These are phyloP conservation scores for Archips crataeganus DNA, from an alignment of 2,888 invertebrate genomes.

Conservation along the genomic window DNA sequence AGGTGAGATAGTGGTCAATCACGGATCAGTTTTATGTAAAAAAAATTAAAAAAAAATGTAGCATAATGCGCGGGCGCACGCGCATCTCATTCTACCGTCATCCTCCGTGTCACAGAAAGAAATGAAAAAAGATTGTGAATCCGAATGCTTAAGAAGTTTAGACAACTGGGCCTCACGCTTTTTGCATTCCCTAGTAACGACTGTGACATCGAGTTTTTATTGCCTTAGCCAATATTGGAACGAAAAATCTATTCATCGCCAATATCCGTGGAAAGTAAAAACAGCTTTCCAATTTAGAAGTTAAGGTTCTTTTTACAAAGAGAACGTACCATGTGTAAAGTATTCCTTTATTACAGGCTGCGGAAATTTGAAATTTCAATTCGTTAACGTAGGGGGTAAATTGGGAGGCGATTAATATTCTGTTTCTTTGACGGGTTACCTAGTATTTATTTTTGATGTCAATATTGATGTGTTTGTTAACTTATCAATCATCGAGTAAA, in stretches of 20 bases:
- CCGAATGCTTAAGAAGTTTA: too few species aligned
- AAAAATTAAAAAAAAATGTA: too few species aligned
- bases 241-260: neutral
- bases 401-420: neutral
- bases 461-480: neutral
- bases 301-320: neutral
- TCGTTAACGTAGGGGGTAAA: neutral
- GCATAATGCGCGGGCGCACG: too few species aligned
- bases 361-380: constrained; percentile 4
- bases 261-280: neutral
- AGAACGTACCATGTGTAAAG: neutral
- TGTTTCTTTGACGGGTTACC: neutral
- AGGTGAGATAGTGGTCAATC: too few species aligned
- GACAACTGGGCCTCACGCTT: too few species aligned
- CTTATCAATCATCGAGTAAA: too few species aligned
- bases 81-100: too few species aligned
- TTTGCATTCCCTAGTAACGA: neutral
- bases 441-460: neutral
- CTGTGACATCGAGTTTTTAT: neutral
- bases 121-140: too few species aligned
- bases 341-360: neutral
- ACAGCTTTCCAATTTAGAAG: neutral
- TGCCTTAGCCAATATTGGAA: neutral
- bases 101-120: too few species aligned
- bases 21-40: too few species aligned